phyloP scores from a whole-genome alignment of 2,113 vertebrate species.

The Drymodes brunneopygia region DNA sequence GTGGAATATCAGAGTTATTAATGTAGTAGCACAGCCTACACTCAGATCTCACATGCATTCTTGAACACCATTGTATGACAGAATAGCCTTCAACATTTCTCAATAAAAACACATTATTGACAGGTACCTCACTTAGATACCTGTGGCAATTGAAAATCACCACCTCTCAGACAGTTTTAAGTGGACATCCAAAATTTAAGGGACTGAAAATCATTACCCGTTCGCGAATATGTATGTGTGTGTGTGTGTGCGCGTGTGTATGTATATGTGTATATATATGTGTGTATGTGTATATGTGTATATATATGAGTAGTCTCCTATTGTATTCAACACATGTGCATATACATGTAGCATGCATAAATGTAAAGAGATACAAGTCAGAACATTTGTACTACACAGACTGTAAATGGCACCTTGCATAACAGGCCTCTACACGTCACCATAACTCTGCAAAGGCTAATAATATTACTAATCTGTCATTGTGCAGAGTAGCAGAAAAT shows the following conservation, averaged over 20 bases:
- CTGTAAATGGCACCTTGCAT: neutral
- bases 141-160: neutral
- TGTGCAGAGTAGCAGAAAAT: neutral
- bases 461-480: neutral
- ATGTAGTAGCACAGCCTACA: neutral
- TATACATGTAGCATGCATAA: neutral
- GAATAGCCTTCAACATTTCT: neutral
- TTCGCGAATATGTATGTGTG: neutral
- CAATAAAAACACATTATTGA: neutral
- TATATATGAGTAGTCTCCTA: neutral
- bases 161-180: neutral
- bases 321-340: rapidly evolving
- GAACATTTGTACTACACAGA: neutral
- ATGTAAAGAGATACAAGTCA: neutral
- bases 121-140: neutral
- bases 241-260: neutral
- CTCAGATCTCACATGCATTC: neutral
- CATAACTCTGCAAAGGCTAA: neutral
- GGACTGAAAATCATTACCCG: neutral
- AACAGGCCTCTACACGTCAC: neutral
- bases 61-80: neutral
- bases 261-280: neutral
- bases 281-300: rapidly evolving
- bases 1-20: neutral
- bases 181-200: neutral